Base-by-base conservation (phyloP, 2,888 invertebrate species). In the Hydrotaea diabolus region DNA sequence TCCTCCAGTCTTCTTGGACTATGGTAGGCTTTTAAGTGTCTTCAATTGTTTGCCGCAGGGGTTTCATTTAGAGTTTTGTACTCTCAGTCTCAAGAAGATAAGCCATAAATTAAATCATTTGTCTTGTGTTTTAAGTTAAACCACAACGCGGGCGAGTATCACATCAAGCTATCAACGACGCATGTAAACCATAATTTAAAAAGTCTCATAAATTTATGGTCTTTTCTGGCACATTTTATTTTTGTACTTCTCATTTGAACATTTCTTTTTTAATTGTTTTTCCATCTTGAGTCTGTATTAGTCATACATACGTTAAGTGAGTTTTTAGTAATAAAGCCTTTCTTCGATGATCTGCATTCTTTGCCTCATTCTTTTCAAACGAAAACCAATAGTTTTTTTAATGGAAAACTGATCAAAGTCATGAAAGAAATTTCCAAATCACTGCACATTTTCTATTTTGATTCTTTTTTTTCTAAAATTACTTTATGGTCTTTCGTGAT, bases 381-480 rank as follows among this genome's bases (percentile, higher is more conserved):
- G 7, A 31, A 4, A 31, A 4, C 31, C 31, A 2, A 7, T 4
- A 31, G 31, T 7, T 7, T 4, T 64, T 2, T 36, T 39, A n/a
- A 57, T 23, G 13, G 21, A 57, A 53, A 57, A 57, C 19, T 23
- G 19, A 57, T 21, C 4, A 57, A 31, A 31, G 31, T 31, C 85
- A 85, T 82, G 83, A 84, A 85, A 80, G 64, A 19, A 43, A 85
- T 83, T 86, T 86, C 82, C 86, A 85, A 83, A 82, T 85, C 83
- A 83, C 72, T 83, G 86, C 80, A 80, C 83, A 85, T 74, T 75
- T 53, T n/a, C 13, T 13, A 15, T 15, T 59, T 43, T 43, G 2
- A n/a, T 46, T 46, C 21, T 26, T 13, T n/a, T 19, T 31, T 59
- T 15, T 59, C 43, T 46, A 36, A 31, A 43, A 66, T 19, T 74